Percentiles rank a stretch among this genome's conserved stretches.
Evolutionary conservation across 2,113 vertebrate species (phyloP).

Genomic region (Coturnix japonica): DNA sequence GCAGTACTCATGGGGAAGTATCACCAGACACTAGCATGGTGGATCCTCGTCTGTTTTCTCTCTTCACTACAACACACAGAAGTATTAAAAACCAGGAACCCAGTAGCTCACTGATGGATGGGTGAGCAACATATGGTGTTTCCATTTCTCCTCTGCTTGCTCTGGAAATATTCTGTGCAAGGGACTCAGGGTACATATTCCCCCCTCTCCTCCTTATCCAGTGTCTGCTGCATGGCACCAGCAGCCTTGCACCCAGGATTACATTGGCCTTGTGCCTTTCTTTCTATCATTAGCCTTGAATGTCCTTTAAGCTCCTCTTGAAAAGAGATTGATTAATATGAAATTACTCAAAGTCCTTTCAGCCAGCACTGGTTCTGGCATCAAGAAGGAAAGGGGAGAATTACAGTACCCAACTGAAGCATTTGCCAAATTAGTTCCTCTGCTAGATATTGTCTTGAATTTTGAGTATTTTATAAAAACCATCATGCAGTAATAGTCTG

Average conservation of each 20-base stretch:
- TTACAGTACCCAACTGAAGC: constrained; percentile 50
- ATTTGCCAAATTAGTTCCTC: constrained; percentile 68
- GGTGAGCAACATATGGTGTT: fast-evolving
- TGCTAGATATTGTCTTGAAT: constrained; percentile 44
- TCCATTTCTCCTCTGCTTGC: fast-evolving
- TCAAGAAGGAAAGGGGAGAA: constrained; percentile 7
- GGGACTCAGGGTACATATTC: not conserved
- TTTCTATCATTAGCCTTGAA: constrained; percentile 9
- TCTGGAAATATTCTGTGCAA: not conserved
- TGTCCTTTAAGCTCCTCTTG: constrained; percentile 42
- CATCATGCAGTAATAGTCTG: constrained; percentile 52
- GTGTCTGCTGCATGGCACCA: not conserved
- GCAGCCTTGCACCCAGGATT: not conserved
- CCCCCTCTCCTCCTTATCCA: not conserved
- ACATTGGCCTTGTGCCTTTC: not conserved
- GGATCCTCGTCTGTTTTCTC: not conserved
- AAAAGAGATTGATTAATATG: constrained; percentile 63
- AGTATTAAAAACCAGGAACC: fast-evolving
- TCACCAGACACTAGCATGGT: not conserved
- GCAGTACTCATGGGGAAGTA: not conserved
- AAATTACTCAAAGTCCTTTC: constrained; percentile 57
- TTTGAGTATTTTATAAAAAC: constrained; percentile 8
- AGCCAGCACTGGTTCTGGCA: constrained; percentile 22
- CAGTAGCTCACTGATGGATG: fast-evolving
- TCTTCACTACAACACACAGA: not conserved